Conservation (phyloP, 2,888 invertebrate species). For the Entomobrya multifasciata region DNA sequence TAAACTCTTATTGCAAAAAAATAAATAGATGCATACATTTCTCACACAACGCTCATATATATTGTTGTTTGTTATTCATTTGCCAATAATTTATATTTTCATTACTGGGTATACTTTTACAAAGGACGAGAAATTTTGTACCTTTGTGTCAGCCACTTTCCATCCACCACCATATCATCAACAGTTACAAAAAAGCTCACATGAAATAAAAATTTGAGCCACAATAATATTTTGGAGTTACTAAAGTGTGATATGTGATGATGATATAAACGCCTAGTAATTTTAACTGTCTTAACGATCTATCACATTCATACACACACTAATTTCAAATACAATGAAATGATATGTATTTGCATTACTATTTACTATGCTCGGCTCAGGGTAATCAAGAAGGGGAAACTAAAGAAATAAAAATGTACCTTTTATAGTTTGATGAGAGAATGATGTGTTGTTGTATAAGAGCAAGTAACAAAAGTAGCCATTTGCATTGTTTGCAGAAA, state of each 20-base stretch:
- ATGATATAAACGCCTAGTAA: constrained; percentile 55
- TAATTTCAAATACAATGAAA: constrained; percentile 34
- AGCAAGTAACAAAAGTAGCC: background rate
- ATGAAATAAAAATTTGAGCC: too few relatives aligned
- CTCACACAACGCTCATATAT: too few relatives aligned
- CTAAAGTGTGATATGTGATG: background rate
- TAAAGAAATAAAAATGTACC: constrained; percentile 55
- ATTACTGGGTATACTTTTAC: constrained; percentile 2
- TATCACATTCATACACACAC: constrained; percentile 26
- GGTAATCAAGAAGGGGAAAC: constrained; percentile 70
- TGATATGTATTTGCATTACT: constrained; percentile 31
- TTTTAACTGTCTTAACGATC: constrained; percentile 56
- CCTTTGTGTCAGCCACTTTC: constrained; percentile 44
- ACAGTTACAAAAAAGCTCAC: too few relatives aligned
- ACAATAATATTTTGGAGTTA: background rate
- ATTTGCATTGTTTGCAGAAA: constrained; percentile 63
- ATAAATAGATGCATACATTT: too few relatives aligned
- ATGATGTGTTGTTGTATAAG: background rate
- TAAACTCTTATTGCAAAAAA: background rate
- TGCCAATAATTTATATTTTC: constrained; percentile 25
- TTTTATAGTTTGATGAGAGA: background rate
- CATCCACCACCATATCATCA: constrained; percentile 19
- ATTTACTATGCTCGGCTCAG: too few relatives aligned
- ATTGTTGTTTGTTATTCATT: constrained; percentile 27
- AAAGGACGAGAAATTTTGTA: constrained; percentile 24